Percentiles rank a stretch among this genome's conserved stretches.
Evolutionary conservation across 2,888 invertebrate genomes (phyloP).

Genomic region (Rotaria macrura): DNA sequence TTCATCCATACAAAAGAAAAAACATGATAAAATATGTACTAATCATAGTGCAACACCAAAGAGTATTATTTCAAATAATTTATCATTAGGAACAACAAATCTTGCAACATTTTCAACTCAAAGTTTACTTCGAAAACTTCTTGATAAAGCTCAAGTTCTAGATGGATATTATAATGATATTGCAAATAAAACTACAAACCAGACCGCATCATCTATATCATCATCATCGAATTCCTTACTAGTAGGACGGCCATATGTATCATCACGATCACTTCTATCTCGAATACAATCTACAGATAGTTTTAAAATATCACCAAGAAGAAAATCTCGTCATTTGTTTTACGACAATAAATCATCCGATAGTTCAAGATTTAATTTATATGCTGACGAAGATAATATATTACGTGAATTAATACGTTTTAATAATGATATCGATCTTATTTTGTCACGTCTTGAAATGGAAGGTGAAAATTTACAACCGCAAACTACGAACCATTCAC

Average conservation of each 20-base stretch:
- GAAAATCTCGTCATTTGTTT: neutral
- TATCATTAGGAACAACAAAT: neutral
- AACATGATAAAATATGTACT: neutral
- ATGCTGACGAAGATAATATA: neutral
- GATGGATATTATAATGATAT: neutral
- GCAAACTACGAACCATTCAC: neutral
- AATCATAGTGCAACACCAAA: neutral
- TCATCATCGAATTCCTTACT: neutral
- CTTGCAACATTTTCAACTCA: neutral
- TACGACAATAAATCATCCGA: neutral
- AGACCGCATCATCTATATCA: neutral
- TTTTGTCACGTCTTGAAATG: conserved; percentile 20
- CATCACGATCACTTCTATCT: neutral
- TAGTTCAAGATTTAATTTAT: neutral
- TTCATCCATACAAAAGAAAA: neutral
- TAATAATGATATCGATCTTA: conserved; percentile 20
- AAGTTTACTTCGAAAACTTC: neutral
- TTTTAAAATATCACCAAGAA: neutral
- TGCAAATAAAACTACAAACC: neutral
- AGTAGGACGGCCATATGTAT: too few species aligned
- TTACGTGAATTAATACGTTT: conserved; percentile 14
- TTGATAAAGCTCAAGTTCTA: neutral
- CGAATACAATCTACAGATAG: neutral
- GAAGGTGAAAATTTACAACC: neutral
- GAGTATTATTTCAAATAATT: neutral